Evolutionary conservation across 2,113 vertebrate species (phyloP).

Genomic region (Etia nguti): DNA sequence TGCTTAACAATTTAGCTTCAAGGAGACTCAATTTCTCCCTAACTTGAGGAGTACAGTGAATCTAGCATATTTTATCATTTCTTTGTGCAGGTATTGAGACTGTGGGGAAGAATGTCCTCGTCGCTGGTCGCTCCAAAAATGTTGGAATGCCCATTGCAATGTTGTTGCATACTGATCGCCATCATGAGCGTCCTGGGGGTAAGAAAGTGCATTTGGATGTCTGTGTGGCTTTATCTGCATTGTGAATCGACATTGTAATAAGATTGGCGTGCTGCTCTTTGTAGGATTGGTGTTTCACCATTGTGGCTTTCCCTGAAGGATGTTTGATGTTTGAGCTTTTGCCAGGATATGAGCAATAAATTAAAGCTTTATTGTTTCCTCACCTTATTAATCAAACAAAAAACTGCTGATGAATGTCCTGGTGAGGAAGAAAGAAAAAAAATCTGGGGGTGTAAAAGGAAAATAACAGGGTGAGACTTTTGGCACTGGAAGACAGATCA

Average conservation of each 20-base stretch:
- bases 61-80: background rate
- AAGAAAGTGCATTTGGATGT: conserved; percentile 22
- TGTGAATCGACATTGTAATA: background rate
- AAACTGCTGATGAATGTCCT: conserved; percentile 1
- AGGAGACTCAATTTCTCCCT: background rate
- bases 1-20: background rate
- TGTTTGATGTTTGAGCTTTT: background rate
- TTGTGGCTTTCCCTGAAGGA: background rate
- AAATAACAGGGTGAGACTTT: background rate
- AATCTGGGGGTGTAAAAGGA: background rate
- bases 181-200: conserved; percentile 88
- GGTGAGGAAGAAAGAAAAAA: background rate
- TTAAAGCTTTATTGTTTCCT: background rate
- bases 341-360: background rate
- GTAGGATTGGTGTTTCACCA: conserved; percentile 14
- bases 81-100: conserved; percentile 82
- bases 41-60: background rate
- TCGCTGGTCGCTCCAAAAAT: conserved; percentile 89
- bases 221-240: background rate
- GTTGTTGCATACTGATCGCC: conserved; percentile 85
- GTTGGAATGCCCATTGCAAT: conserved; percentile 93
- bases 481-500: background rate
- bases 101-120: conserved; percentile 87
- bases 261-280: background rate
- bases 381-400: background rate